Evolutionary conservation across 37 sponge, comb jelly and placozoan species (phyloP), one percentile per base, ranked within the genome.

Genomic region (Geodia barretti): DNA sequence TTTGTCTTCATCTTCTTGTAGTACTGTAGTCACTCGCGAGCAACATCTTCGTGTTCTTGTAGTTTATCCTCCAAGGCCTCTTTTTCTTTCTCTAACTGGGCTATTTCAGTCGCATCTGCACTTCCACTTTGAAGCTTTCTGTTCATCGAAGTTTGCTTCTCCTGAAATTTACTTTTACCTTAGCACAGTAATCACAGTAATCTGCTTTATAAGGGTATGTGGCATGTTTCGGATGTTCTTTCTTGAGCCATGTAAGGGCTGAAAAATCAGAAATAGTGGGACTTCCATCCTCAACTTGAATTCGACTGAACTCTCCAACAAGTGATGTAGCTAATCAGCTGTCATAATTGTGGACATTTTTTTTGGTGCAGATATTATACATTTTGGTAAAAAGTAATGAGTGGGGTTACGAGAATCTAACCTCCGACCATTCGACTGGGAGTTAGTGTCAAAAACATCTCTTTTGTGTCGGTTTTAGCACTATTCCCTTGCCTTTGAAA

Each of bases 171-270:
- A 14, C 77, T n/a, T 86, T 86, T 20, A 79, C 0, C 47, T 73
- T 70, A 2, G 61, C 38, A 68, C 84, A 84, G 37, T 23, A 70
- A 38, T 83, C 83, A 83, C 75, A 83, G 68, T 83, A 83, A 65
- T 83, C 83, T 28, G 61, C 33, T 38, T 76, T 39, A 68, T 84
- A 77, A 31, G 84, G 84, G 31, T 76, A 84, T 11, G 76, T 84
- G 20, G 70, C 70, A 54, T 35, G 38, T 47, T 84, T 83, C 11
- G 83, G 74, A 60, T 68, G n/a, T 39, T 83, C 75, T 23, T 62
- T 62, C 31, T 70, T 64, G 19, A 68, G 70, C 80, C 80, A 68
- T 25, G 25, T 68, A 67, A 62, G 60, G 23, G 80, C 80, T 42
- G 64, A 39, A 21, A 39, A 61, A 54, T 62, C 67, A 8, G 81